A percentile compares a stretch with the other conserved stretches of the same genome.
These are phyloP conservation scores for Heliothis subflexa DNA, from an alignment of 1,140 invertebrate genomes.

Conservation along the genomic window DNA sequence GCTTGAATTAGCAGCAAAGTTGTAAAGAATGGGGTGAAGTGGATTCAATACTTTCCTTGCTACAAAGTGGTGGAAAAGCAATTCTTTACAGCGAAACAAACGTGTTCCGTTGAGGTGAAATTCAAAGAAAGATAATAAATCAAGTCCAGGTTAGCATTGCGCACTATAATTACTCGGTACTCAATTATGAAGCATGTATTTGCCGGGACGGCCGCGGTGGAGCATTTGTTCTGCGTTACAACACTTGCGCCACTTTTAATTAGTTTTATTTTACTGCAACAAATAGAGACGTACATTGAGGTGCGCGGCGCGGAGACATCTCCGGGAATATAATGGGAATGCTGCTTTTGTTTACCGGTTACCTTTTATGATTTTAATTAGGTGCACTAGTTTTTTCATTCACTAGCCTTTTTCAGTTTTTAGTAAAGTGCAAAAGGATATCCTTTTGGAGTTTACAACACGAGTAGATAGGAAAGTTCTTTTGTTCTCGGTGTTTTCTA, in stretches of 20 bases:
- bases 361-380: constrained; percentile 19
- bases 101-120: not conserved
- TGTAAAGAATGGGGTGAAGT: constrained; percentile 13
- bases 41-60: constrained; percentile 17
- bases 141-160: constrained; percentile 31
- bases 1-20: constrained; percentile 5
- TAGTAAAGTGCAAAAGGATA: not conserved
- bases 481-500: too few relatives aligned
- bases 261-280: constrained; percentile 37
- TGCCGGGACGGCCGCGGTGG: not conserved
- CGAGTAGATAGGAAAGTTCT: too few relatives aligned
- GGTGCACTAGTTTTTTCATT: constrained; percentile 1
- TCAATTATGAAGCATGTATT: constrained; percentile 34
- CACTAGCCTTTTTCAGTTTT: not conserved
- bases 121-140: constrained; percentile 40
- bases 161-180: constrained; percentile 31
- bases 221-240: constrained; percentile 16
- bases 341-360: constrained; percentile 7
- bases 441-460: not conserved
- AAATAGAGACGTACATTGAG: not conserved
- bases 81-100: constrained; percentile 28
- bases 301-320: not conserved
- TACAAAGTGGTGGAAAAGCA: constrained; percentile 13
- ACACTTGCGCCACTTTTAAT: constrained; percentile 25
- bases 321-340: not conserved